Percentiles rank a stretch among this genome's conserved stretches.
Evolutionary conservation across 2,113 vertebrate genomes (phyloP).

Genomic region (Seriola rivoliana): DNA sequence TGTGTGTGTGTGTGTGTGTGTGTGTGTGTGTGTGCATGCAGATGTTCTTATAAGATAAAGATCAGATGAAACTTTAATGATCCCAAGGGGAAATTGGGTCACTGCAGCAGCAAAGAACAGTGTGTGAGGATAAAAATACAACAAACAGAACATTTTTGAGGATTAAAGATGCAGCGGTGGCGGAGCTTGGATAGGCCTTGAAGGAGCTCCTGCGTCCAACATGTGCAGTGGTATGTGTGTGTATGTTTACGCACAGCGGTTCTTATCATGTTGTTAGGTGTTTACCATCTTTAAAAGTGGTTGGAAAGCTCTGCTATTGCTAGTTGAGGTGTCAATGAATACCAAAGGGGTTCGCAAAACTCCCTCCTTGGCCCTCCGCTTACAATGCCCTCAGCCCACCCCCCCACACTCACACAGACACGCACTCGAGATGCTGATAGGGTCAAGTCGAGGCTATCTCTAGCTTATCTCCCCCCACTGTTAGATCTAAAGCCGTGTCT

Average conservation of each 20-base stretch:
- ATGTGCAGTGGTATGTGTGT: conserved; percentile 1
- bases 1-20: conserved; percentile 23
- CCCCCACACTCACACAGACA: conserved; percentile 12
- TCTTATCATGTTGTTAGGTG: background rate
- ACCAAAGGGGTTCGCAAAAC: conserved; percentile 27
- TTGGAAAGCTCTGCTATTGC: background rate
- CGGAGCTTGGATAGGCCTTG: background rate
- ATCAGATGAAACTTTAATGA: conserved; percentile 63
- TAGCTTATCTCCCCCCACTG: conserved; percentile 53
- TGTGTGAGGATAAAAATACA: conserved; percentile 36
- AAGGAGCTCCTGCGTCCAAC: background rate
- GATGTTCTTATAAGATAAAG: conserved; percentile 52
- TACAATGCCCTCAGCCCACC: background rate
- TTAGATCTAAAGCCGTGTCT: conserved; percentile 50
- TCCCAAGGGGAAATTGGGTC: conserved; percentile 65
- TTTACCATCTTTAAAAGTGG: background rate
- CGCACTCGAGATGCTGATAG: conserved; percentile 45
- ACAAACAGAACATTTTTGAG: conserved; percentile 36
- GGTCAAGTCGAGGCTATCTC: conserved; percentile 68
- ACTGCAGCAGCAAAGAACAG: conserved; percentile 28
- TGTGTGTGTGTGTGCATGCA: background rate
- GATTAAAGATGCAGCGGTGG: conserved; percentile 34
- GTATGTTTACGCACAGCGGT: background rate
- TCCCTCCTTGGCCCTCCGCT: conserved; percentile 7
- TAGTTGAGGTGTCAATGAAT: conserved; percentile 24